Evolutionary conservation across 2,888 invertebrate species (phyloP), one percentile per base, ranked within the genome.

Genomic region (Muschampia plurimacula): DNA sequence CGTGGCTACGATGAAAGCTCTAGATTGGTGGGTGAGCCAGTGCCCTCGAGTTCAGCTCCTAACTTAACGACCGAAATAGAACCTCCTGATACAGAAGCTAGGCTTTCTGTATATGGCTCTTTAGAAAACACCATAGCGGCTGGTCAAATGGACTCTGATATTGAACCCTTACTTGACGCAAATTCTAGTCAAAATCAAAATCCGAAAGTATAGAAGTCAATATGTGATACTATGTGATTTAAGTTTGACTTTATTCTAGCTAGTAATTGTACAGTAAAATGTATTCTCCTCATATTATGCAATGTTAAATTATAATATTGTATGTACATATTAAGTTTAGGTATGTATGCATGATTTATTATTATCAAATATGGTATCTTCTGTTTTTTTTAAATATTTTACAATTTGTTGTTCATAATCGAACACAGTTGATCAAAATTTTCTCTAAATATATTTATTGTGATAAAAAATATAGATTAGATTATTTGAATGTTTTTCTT

Each of bases 1-100:
- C 95, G 97, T 78, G 97, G 97, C 0, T 95, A 93, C 65, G 96
- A 96, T 73, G 96, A 96, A 79, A 95, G 94, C 78, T 89, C 94
- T 1, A 85, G 94, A 63, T 82, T 95, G n/a, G 86, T 95, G 73
- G 83, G 80, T 52, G 91, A 87, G 41, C 83, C 85, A 0, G 81
- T 77, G 7, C 84, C 92, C 5, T 91, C 92, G 1, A 91, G 86
- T 66, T 93, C 94, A 0, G 92, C 89, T 1, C 93, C 93, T 0
- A 86, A 86, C 71, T 76, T 92, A 5, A 83, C 87, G 0, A 80
- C 85, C 2, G 90, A 89, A 15, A 74, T 81, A 13, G 89, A 86
- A 63, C 82, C 86, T 0, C 87, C 89, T 0, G 71, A 83, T 0
- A 88, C 89, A 0, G 92, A 91, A 71, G 76, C 87, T 12, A 79